Evolutionary conservation across 2,797 vertebrate genomes (phyloP), one percentile per base, ranked within the genome.

Genomic region (Myripristis jacobus): DNA sequence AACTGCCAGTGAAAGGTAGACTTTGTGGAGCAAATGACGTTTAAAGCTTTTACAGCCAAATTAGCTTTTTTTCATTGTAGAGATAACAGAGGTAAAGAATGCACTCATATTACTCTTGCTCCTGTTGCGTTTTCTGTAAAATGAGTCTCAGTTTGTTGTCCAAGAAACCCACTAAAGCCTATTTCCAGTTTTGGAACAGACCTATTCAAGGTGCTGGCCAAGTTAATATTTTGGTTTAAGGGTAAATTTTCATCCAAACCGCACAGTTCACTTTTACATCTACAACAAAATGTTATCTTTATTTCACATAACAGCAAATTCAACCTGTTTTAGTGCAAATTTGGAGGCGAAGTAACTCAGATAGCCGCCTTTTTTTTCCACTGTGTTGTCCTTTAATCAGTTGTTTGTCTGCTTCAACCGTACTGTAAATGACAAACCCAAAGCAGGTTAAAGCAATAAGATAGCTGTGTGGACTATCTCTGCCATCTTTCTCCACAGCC

Each of bases 141-240:
- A 11, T 50, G 48, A 5, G 10, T 25, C 5, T 19, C n/a, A 46
- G 6, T 19, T 46, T 3, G 7, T 51, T 51, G 27, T 18, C 11
- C 12, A n/a, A 7, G 19, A 21, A 5, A 34, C 19, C 41, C 18
- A 58, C 31, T 53, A 12, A 11, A 13, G 3, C 27, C n/a, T n/a
- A n/a, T 36, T 31, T 8, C 6, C n/a, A 12, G 47, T 21, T 50
- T 50, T 22, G n/a, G 27, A 55, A 75, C 43, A 60, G 63, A 52
- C 54, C 46, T 70, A 54, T 27, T 15, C 34, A 3, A 8, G 5
- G 58, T 57, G 56, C 18, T 2, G 2, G 25, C 27, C 25, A 9
- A 0, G 8, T 4, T 43, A 50, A 12, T 11, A 50, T 10, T 50
- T 44, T 46, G 31, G 66, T 74, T 68, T 50, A 50, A 25, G 25